A percentile compares a stretch with the other conserved stretches of the same genome.
Conservation (phyloP, 2,888 invertebrate species). For the Pelosia muscerda region DNA sequence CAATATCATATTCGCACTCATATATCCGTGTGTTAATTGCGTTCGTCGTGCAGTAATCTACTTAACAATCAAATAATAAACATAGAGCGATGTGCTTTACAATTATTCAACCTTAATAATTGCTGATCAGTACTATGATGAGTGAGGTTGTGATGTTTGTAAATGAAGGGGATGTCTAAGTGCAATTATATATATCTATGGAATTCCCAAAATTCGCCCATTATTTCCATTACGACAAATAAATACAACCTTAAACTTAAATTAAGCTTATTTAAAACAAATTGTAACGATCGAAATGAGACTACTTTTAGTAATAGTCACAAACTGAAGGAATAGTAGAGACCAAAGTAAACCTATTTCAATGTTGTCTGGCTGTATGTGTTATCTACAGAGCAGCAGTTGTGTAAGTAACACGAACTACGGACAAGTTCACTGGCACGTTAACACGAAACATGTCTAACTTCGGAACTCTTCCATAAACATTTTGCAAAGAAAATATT, state of each 20-base stretch:
- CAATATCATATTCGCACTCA: conserved; percentile 6
- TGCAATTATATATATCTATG: neutral
- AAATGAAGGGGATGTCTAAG: neutral
- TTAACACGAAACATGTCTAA: conserved; percentile 60
- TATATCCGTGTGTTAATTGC: conserved; percentile 8
- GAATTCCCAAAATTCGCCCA: neutral
- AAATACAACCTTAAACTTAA: neutral
- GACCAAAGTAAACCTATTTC: conserved; percentile 47
- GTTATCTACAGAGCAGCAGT: conserved; percentile 69
- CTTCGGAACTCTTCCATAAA: conserved; percentile 53
- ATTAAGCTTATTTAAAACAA: neutral
- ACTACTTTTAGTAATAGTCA: neutral
- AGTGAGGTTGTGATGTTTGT: neutral
- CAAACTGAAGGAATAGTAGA: conserved; percentile 37
- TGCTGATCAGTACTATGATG: neutral
- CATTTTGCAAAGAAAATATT: conserved; percentile 47
- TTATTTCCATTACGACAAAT: neutral
- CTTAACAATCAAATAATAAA: conserved; percentile 2
- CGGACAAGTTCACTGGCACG: conserved; percentile 76
- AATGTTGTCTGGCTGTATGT: conserved; percentile 57
- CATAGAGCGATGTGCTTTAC: neutral
- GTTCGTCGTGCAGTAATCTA: conserved; percentile 13
- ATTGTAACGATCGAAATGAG: neutral
- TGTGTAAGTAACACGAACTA: conserved; percentile 65
- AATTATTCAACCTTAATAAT: neutral